A percentile compares a stretch with the other conserved stretches of the same genome.
phyloP scores from a whole-genome alignment of 2,113 vertebrate species.

The Hypanus sabinus region DNA sequence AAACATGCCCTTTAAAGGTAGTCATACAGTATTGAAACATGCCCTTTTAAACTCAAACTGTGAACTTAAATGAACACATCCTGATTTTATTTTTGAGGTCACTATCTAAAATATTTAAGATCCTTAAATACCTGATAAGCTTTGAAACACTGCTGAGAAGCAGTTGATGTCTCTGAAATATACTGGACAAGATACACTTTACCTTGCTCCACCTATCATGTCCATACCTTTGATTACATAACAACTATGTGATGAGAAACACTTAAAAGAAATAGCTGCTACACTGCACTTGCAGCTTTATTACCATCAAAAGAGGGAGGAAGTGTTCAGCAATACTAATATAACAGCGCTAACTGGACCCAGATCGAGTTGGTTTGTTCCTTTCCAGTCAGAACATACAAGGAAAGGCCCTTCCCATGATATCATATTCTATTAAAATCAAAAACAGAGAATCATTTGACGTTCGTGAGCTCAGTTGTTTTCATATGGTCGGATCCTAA shows the following conservation, averaged over 20 bases:
- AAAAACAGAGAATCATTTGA: not conserved
- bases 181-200: not conserved
- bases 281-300: too few species aligned
- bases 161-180: too few species aligned
- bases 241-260: not conserved
- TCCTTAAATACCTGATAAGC: not conserved
- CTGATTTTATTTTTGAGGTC: too few species aligned
- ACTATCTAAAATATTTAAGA: not conserved
- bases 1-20: too few species aligned
- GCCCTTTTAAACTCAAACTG: not conserved
- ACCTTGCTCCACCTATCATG: not conserved
- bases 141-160: not conserved
- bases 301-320: too few species aligned
- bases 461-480: not conserved
- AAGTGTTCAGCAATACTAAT: too few species aligned
- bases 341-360: too few species aligned
- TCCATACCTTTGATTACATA: not conserved
- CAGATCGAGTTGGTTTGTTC: too few species aligned
- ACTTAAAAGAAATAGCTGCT: not conserved
- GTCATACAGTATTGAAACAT: not conserved
- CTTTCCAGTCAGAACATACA: too few species aligned
- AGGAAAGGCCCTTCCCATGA: too few species aligned
- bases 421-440: too few species aligned
- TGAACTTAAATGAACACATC: not conserved
- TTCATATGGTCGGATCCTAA: not conserved